A percentile compares a stretch with the other conserved stretches of the same genome.
Evolutionary conservation across 2,888 invertebrate species (phyloP).

Genomic region (Polyommatus iphigenia): DNA sequence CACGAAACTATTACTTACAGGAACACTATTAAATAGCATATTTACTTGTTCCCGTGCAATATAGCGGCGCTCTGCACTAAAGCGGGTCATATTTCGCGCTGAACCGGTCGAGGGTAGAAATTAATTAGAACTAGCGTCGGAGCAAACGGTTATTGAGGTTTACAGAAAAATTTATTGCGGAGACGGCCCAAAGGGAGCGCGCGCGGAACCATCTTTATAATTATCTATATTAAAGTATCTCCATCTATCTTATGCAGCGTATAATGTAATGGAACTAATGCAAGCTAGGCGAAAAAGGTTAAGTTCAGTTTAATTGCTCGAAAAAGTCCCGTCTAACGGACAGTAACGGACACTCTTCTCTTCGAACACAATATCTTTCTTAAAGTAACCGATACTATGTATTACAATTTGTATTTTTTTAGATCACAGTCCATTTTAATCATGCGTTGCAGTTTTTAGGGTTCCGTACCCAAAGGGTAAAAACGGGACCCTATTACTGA

Average conservation of each 20-base stretch:
- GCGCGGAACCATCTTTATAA: constrained; percentile 14
- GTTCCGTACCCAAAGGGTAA: too few relatives aligned
- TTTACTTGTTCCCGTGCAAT: constrained; percentile 31
- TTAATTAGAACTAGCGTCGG: constrained; percentile 59
- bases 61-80: constrained; percentile 16
- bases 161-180: constrained; percentile 60
- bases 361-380: neutral
- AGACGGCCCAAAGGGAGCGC: constrained; percentile 31
- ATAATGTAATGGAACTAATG: constrained; percentile 14
- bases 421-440: too few relatives aligned
- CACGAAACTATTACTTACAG: constrained; percentile 32
- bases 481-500: too few relatives aligned
- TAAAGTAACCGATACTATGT: neutral
- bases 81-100: constrained; percentile 38
- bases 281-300: neutral
- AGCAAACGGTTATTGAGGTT: constrained; percentile 59
- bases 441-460: too few relatives aligned
- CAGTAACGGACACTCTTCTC: neutral
- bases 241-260: constrained; percentile 14
- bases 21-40: constrained; percentile 31
- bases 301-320: neutral
- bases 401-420: neutral
- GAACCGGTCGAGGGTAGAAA: constrained; percentile 45
- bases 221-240: constrained; percentile 18
- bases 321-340: constrained; percentile 1